A percentile compares a stretch with the other conserved stretches of the same genome.
These are phyloP conservation scores for Sebastes diaconus DNA, from an alignment of 2,797 vertebrate genomes.

Conservation along the genomic window DNA sequence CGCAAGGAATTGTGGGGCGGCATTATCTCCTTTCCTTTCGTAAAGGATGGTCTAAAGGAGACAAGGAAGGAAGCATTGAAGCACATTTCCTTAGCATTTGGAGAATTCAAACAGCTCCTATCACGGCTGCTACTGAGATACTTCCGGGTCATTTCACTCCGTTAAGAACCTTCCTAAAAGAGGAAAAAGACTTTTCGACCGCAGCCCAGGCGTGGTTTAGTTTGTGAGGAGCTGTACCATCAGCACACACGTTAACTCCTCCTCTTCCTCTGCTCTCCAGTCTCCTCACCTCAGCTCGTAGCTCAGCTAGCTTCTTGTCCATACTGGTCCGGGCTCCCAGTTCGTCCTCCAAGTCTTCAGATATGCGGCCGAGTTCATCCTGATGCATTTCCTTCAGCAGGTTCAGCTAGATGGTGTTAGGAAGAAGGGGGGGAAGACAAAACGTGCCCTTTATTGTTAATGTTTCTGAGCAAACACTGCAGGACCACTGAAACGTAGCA, in stretches of 20 bases:
- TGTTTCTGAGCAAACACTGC: neutral
- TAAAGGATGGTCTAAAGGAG: no score
- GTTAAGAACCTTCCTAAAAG: no score
- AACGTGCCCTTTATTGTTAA: neutral
- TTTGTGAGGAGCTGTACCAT: neutral
- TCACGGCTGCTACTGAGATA: no score
- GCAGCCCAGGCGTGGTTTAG: neutral
- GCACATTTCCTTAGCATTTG: no score
- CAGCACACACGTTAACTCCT: neutral
- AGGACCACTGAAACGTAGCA: neutral
- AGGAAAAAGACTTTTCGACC: no score
- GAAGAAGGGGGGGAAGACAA: neutral
- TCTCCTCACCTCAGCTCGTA: slow-evolving; percentile 88
- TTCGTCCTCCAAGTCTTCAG: slow-evolving; percentile 95
- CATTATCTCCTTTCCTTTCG: no score
- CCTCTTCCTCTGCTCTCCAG: neutral
- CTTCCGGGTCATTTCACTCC: no score
- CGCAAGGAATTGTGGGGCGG: no score
- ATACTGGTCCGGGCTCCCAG: slow-evolving; percentile 93
- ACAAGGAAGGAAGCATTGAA: no score
- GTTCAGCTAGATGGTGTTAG: slow-evolving; percentile 83
- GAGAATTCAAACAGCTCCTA: no score
- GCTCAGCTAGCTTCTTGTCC: slow-evolving; percentile 97
- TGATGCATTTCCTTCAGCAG: slow-evolving; percentile 96
- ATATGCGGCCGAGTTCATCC: slow-evolving; percentile 95